phyloP scores from a whole-genome alignment of 2,888 invertebrate species.

The Eurois occulta region DNA sequence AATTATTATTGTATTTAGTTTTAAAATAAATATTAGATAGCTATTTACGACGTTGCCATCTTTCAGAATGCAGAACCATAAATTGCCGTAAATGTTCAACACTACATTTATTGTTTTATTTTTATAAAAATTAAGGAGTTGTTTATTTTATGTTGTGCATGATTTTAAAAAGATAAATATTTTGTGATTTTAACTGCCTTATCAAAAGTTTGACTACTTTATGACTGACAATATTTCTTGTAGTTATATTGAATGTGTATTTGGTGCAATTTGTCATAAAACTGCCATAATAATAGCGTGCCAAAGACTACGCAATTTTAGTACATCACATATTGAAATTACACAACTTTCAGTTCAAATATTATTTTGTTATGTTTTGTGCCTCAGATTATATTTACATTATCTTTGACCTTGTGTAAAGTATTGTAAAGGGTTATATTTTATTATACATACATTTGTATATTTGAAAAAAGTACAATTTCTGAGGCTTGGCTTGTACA shows the following conservation, averaged over 20 bases:
- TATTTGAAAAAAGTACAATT: constrained; percentile 28
- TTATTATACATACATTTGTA: constrained; percentile 18
- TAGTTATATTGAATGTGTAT: constrained; percentile 24
- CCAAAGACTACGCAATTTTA: constrained; percentile 55
- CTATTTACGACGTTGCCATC: neutral
- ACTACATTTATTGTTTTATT: constrained; percentile 7
- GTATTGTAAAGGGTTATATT: neutral
- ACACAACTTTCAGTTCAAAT: constrained; percentile 25
- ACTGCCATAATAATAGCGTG: constrained; percentile 55
- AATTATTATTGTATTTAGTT: neutral
- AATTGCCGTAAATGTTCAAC: constrained; percentile 1
- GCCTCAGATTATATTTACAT: constrained; percentile 42
- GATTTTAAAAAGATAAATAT: constrained; percentile 29
- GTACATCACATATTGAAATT: constrained; percentile 36
- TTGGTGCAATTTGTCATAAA: constrained; percentile 48
- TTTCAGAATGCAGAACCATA: neutral
- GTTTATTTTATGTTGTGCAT: constrained; percentile 41
- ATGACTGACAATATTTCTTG: constrained; percentile 18
- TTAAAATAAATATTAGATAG: neutral
- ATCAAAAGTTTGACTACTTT: constrained; percentile 12
- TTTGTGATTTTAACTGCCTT: constrained; percentile 12
- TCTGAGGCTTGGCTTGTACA: constrained; percentile 48
- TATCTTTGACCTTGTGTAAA: constrained; percentile 5
- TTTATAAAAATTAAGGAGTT: constrained; percentile 22
- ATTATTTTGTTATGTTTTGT: constrained; percentile 47